These are phyloP conservation scores for Cacatua alba DNA, from an alignment of 2,113 vertebrate genomes.

Conservation along the genomic window DNA sequence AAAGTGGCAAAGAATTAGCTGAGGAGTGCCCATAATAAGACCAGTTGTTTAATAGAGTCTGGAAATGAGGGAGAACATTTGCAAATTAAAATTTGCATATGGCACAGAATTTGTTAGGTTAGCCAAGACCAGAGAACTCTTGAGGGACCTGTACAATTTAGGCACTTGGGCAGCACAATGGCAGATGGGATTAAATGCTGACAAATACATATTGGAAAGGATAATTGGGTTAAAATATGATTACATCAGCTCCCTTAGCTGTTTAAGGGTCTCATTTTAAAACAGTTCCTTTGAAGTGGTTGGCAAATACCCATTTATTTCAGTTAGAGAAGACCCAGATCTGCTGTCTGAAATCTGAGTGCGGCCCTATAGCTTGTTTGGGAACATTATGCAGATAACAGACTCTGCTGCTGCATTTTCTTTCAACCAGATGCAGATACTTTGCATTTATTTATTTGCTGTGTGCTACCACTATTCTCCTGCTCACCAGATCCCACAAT, in stretches of 20 bases:
- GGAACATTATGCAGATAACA: background rate
- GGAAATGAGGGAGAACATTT: constrained; percentile 40
- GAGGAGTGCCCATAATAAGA: background rate
- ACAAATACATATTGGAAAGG: constrained; percentile 56
- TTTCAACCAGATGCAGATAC: background rate
- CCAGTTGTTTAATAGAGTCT: constrained; percentile 51
- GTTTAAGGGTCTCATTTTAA: constrained; percentile 32
- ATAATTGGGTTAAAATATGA: constrained; percentile 72
- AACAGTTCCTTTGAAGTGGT: constrained; percentile 19
- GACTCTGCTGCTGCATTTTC: background rate
- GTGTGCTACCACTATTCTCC: background rate
- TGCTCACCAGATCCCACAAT: background rate
- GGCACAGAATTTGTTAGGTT: constrained; percentile 37
- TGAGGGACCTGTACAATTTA: constrained; percentile 42
- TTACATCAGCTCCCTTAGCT: constrained; percentile 58
- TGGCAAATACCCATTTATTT: constrained; percentile 57
- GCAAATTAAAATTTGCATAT: constrained; percentile 57
- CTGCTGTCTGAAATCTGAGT: constrained; percentile 14
- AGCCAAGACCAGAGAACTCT: constrained; percentile 42
- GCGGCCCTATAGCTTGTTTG: background rate
- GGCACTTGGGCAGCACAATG: constrained; percentile 56
- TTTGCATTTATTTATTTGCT: background rate
- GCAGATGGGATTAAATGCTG: constrained; percentile 67
- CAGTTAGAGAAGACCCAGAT: constrained; percentile 32
- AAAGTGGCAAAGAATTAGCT: constrained; percentile 3